Percentiles rank a stretch among this genome's conserved stretches.
These are phyloP conservation scores for Drosophila athabasca DNA, from an alignment of 1,140 invertebrate species.

Conservation along the genomic window DNA sequence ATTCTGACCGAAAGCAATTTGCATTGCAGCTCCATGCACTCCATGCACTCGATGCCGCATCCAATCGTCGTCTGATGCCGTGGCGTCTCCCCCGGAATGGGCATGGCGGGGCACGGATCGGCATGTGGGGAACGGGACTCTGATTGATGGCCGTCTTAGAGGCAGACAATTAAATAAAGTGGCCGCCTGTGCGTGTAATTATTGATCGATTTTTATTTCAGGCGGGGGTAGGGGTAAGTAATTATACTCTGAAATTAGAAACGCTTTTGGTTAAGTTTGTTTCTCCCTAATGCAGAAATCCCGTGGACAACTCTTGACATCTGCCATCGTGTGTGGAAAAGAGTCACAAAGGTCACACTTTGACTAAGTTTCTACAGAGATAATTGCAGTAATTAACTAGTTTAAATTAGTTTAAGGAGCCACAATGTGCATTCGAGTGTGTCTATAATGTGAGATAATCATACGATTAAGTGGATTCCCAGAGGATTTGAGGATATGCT, in stretches of 20 bases:
- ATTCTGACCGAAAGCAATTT: slow-evolving; percentile 54
- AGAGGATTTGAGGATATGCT: too few relatives aligned
- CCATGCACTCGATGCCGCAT: slow-evolving; percentile 1
- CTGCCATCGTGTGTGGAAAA: slow-evolving; percentile 36
- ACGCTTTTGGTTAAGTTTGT: slow-evolving; percentile 20
- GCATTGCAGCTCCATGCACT: slow-evolving; percentile 35
- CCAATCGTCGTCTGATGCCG: too few relatives aligned
- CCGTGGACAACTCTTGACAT: slow-evolving; percentile 14
- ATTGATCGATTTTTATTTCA: slow-evolving; percentile 30
- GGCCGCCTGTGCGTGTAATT: slow-evolving; percentile 43
- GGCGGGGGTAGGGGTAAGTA: slow-evolving; percentile 27
- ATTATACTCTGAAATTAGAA: slow-evolving; percentile 22
- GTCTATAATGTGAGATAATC: too few relatives aligned
- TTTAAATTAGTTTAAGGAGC: slow-evolving; percentile 34
- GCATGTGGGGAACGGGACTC: slow-evolving; percentile 6
- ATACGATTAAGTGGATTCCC: too few relatives aligned
- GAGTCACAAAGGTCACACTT: slow-evolving; percentile 28
- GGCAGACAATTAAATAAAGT: slow-evolving; percentile 43
- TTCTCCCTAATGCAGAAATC: slow-evolving; percentile 1
- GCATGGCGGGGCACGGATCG: too few relatives aligned
- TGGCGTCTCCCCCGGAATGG: too few relatives aligned
- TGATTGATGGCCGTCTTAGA: slow-evolving; percentile 45
- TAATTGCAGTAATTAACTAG: slow-evolving; percentile 47
- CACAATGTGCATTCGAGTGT: too few relatives aligned
- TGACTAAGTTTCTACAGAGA: slow-evolving; percentile 30